phyloP scores from a whole-genome alignment of 2,888 invertebrate species.

The Acleris holmiana region DNA sequence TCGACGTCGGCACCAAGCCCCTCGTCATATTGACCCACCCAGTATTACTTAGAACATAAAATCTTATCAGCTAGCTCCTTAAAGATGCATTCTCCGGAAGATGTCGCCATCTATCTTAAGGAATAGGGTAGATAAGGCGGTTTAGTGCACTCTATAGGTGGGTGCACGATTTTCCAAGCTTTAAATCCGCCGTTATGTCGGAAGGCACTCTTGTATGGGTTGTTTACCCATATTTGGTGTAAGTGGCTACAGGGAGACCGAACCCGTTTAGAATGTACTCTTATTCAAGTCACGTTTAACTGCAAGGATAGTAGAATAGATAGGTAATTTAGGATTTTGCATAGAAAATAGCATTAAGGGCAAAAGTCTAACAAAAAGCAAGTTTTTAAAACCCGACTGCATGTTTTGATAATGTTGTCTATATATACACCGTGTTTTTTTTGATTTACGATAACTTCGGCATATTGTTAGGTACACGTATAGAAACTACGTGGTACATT shows the following conservation, averaged over 20 bases:
- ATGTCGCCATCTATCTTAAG: conserved; percentile 66
- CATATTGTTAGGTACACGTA: no score
- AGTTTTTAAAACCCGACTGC: no score
- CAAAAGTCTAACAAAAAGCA: no score
- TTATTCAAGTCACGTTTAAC: conserved; percentile 39
- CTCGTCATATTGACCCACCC: conserved; percentile 49
- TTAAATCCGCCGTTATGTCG: conserved; percentile 60
- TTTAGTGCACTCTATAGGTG: conserved; percentile 68
- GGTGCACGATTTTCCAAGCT: conserved; percentile 60
- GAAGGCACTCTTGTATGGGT: conserved; percentile 47
- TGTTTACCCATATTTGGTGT: conserved; percentile 42
- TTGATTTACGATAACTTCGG: no score
- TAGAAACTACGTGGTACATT: no score
- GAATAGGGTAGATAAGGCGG: conserved; percentile 73
- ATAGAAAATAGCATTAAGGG: conserved; percentile 24
- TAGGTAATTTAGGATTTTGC: conserved; percentile 31
- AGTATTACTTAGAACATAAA: conserved; percentile 68
- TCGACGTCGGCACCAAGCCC: conserved; percentile 31
- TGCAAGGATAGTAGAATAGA: conserved; percentile 31
- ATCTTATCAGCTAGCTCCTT: conserved; percentile 67
- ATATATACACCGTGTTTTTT: no score
- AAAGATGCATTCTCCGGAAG: conserved; percentile 74
- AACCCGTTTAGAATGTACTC: conserved; percentile 41
- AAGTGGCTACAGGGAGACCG: conserved; percentile 38
- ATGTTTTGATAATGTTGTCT: no score